Base-by-base conservation (phyloP, 2,888 invertebrate genomes). In the Tethea ocularis region DNA sequence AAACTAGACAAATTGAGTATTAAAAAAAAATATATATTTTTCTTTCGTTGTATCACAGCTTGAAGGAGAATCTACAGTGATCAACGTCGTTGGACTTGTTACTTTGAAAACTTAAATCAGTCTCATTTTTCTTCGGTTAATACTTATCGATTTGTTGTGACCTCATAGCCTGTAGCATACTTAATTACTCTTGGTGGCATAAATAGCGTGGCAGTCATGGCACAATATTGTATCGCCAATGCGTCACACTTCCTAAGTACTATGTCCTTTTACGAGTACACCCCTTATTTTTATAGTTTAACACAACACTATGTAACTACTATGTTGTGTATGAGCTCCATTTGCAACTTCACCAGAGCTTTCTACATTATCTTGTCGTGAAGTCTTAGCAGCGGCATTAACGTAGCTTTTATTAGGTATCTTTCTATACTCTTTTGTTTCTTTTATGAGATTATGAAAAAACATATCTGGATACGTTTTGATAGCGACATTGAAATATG, bases 181-280 rank as follows among this genome's bases (percentile, higher is more conserved):
- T 15, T 33, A 33, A 13, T 33, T 33, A 33, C 33, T 33, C 13
- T 7, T 33, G 33, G 41, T 17, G 17, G 46, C 20, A 46, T 20
- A 10, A 41, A 41, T 46, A 46, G 46, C 46, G 46, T 46, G 46
- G 7, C 20, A 20, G 46, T 46, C 20, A 46, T 46, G 20, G 46
- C 46, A 46, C 46, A n/a, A n/a, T 46, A 46, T 46, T n/a, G 46
- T 46, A 20, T n/a, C 46, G 46, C 17, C 46, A 46, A n/a, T n/a
- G 46, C 46, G 20, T 46, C 46, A 46, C 41, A n/a, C 20, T 46
- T 46, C 20, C 46, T 1, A 46, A 46, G 46, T 46, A 46, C 46
- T n/a, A n/a, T n/a, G 20, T 20, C 17, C 17, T 20, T 46, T 46
- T n/a, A 46, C 7, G 20, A n/a, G 6, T 10, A 5, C 41, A 17